phyloP scores from a whole-genome alignment of 1,140 invertebrate species.

The Apis laboriosa region DNA sequence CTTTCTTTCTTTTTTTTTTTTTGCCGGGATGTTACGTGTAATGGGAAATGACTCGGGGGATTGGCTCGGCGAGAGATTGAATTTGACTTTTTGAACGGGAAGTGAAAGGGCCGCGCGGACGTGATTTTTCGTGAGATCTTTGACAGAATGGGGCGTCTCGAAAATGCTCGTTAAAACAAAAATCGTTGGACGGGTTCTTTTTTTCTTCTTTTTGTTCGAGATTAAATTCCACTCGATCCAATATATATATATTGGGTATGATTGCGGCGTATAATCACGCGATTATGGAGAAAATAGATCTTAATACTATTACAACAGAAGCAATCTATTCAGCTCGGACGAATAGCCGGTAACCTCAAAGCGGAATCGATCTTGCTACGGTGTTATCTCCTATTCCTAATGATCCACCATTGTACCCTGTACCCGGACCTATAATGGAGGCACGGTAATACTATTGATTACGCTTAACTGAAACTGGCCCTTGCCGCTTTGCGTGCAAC shows the following conservation, averaged over 20 bases:
- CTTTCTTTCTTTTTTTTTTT: no score
- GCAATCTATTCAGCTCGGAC: conserved; percentile 54
- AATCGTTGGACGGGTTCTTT: no score
- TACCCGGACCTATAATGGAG: conserved; percentile 56
- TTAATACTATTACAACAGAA: conserved; percentile 61
- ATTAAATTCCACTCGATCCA: neutral
- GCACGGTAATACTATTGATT: conserved; percentile 64
- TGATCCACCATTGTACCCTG: conserved; percentile 63
- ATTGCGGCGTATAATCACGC: conserved; percentile 39
- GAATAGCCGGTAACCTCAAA: conserved; percentile 51
- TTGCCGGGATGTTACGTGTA: no score
- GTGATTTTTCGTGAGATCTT: no score
- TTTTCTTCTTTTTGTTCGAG: no score
- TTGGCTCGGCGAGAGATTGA: no score
- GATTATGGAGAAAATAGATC: conserved; percentile 50
- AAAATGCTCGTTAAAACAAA: no score
- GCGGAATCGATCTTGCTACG: conserved; percentile 64
- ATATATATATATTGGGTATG: no score
- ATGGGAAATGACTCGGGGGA: no score
- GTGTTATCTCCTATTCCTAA: conserved; percentile 66
- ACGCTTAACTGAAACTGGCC: conserved; percentile 57
- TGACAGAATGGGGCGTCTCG: no score
- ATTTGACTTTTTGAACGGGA: no score
- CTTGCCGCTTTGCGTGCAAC: conserved; percentile 10
- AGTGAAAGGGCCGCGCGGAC: no score